phyloP scores from a whole-genome alignment of 53 echinoderm and acorn worm genomes.

The Patiria pectinifera region DNA sequence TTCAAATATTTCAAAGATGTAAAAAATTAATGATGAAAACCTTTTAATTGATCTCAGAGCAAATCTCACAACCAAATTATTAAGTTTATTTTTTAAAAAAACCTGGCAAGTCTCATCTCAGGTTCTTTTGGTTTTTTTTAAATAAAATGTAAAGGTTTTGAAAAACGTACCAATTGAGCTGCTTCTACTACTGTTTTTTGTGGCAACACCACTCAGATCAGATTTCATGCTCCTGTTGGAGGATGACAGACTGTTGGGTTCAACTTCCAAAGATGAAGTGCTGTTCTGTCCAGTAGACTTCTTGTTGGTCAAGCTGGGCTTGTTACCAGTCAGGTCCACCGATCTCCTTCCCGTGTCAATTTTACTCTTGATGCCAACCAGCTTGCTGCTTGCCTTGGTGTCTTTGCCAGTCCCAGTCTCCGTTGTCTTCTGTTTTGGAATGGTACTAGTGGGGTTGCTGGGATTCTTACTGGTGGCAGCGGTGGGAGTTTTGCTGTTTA shows the following conservation, averaged over 20 bases:
- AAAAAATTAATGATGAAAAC: no score
- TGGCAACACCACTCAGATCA: conserved; percentile 68
- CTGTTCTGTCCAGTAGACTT: conserved; percentile 60
- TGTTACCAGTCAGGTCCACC: conserved; percentile 66
- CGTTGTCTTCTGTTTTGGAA: conserved; percentile 62
- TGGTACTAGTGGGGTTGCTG: conserved; percentile 34
- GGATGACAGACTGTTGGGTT: conserved; percentile 76
- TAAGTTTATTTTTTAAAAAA: no score
- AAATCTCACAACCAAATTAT: no score
- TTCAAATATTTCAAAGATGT: no score
- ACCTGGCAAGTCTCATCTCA: no score
- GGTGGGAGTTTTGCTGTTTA: conserved; percentile 51
- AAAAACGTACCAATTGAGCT: conserved; percentile 63
- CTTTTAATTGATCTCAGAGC: no score
- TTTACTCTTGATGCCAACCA: conserved; percentile 82
- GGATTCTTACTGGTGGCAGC: conserved; percentile 50
- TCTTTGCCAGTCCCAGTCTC: conserved; percentile 39
- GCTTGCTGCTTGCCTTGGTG: conserved; percentile 57
- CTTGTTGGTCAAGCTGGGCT: conserved; percentile 70
- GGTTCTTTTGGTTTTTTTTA: neutral
- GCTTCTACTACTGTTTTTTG: conserved; percentile 61
- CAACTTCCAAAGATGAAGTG: conserved; percentile 77
- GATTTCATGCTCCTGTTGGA: conserved; percentile 88
- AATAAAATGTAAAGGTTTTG: neutral
- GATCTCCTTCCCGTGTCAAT: conserved; percentile 84